Evolutionary conservation across 2,888 invertebrate genomes (phyloP).

Genomic region (Hirtodrosophila histrioides): DNA sequence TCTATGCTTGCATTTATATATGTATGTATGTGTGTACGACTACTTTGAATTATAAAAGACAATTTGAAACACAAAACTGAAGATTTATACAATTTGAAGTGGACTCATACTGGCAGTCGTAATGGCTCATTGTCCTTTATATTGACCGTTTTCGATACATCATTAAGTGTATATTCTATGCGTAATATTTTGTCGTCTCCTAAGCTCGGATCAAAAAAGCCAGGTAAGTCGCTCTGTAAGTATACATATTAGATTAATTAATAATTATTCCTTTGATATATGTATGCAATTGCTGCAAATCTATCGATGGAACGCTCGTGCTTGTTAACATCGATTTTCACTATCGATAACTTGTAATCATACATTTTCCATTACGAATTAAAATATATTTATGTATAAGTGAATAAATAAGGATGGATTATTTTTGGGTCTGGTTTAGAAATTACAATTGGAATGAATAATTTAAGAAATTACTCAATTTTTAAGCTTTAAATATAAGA

Average conservation of each 20-base stretch:
- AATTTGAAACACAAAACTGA: constrained; percentile 66
- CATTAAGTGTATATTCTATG: constrained; percentile 93
- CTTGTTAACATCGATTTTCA: too few species aligned
- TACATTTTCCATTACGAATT: too few species aligned
- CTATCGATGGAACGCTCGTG: too few species aligned
- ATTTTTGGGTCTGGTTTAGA: too few species aligned
- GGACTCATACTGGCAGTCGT: constrained; percentile 86
- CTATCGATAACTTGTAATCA: too few species aligned
- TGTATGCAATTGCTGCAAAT: too few species aligned
- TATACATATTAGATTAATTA: constrained; percentile 40
- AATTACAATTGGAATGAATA: too few species aligned
- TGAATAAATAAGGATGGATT: too few species aligned
- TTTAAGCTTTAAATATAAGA: too few species aligned
- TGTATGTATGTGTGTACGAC: constrained; percentile 25
- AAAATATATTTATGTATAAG: too few species aligned
- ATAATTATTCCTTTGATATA: not conserved
- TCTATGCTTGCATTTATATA: constrained; percentile 5
- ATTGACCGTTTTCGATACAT: constrained; percentile 91
- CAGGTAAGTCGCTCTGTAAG: constrained; percentile 96
- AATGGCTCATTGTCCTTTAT: constrained; percentile 92
- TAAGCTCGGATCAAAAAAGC: constrained; percentile 97
- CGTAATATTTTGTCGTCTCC: constrained; percentile 95
- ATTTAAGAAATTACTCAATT: too few species aligned
- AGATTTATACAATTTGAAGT: constrained; percentile 66
- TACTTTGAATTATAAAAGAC: constrained; percentile 55